Base-by-base conservation (phyloP, 2,113 vertebrate genomes). In the Microtus richardsoni region DNA sequence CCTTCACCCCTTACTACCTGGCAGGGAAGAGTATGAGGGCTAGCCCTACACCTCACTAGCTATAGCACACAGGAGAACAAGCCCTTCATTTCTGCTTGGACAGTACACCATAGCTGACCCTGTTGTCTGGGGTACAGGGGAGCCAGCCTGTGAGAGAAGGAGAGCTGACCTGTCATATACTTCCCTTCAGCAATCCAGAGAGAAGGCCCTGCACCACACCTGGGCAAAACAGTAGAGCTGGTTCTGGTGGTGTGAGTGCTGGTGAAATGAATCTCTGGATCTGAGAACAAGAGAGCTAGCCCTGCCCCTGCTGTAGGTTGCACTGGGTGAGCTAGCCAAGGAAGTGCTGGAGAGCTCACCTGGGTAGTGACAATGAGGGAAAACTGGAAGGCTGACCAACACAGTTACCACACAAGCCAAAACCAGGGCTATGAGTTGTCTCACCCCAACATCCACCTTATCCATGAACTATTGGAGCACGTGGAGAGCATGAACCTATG, bases 381-480 rank as follows among this genome's bases (percentile, higher is more conserved):
- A 39, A 21, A n/a, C 70, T 71, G 3, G 36, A 10, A 19, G 17
- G 17, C 70, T n/a, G 7, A n/a, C 7, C 3, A 21, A 39, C 17
- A 2, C 7, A n/a, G 33, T n/a, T 21, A n/a, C 70, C 17, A 21
- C 70, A 36, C 16, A 71, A 19, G 36, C 36, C 68, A 16, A 71
- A 71, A 7, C 68, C 16, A 39, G 36, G 17, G 7, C 3, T n/a
- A 9, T n/a, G 0, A 71, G 3, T n/a, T 21, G 21, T 17, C 2
- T 19, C 70, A n/a, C 36, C 33, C 70, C 70, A 71, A n/a, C 17
- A n/a, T 71, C 14, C 36, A 71, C 70, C 7, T n/a, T 3, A 71
- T 71, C 17, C 9, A n/a, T 21, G 5, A 71, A 71, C 17, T 71
- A 19, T 21, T 71, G 36, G 36, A 71, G 36, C 70, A n/a, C 39